Base-by-base conservation (phyloP, 2,888 invertebrate species). In the Plusia festucae region DNA sequence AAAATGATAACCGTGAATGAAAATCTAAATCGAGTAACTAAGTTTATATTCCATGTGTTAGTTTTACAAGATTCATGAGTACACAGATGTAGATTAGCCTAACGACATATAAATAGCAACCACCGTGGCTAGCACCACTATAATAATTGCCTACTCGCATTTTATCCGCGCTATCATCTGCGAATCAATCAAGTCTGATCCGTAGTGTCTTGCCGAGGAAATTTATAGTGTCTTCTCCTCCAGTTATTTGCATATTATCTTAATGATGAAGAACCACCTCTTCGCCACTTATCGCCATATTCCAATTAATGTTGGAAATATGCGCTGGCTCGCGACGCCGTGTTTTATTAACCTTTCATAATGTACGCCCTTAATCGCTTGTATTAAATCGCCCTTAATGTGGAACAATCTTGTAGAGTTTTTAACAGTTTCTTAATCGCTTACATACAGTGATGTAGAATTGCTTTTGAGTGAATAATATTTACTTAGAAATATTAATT, bases 251-350 rank as follows among this genome's bases (percentile, higher is more conserved):
- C 91, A 92, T 91, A 89, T 91, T 92, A 92, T 91, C 91, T 91
- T 89, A 90, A 89, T 91, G 90, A 91, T 90, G 90, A 90, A 90
- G 88, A 90, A 88, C 88, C 88, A 85, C 83, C 88, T 84, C 88
- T 78, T 82, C 81, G 76, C 83, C 73, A 89, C 88, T 91, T 92
- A 92, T 91, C 92, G 84, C 88, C 84, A 90, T 91, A 91, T 91
- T 90, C 90, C 91, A 92, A 92, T 92, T 91, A 92, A 91, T 91
- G 91, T 87, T 89, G 88, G 80, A 90, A 90, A 90, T 90, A 91
- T 89, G 90, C 87, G 84, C 83, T 84, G 82, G 84, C 81, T 80
- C 83, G 82, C 82, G 77, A 82, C 81, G 83, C 85, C 76, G 83
- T 90, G 88, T 90, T 91, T 92, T 91, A 91, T 91, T 89, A 88